Conservation (phyloP, 2,113 vertebrate species). For the Poeciliopsis occidentalis region DNA sequence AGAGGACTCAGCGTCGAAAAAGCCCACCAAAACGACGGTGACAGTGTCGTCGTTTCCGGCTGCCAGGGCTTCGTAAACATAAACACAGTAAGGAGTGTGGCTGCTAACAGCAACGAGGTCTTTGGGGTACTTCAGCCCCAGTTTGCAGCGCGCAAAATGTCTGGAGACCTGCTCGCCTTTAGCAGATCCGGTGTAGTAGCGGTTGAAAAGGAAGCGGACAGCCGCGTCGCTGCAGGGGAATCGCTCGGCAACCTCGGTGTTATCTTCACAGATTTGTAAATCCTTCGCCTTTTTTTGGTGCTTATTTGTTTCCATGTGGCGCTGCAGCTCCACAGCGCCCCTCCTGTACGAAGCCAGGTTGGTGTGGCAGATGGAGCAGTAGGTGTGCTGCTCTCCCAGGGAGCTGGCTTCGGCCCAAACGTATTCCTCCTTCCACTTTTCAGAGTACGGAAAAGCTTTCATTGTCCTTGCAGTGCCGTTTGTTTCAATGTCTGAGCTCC, state of each 20-base stretch:
- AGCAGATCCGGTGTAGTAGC: slow-evolving; percentile 35
- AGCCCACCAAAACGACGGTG: slow-evolving; percentile 73
- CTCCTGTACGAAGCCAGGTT: slow-evolving; percentile 49
- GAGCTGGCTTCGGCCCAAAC: slow-evolving; percentile 66
- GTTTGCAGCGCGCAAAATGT: slow-evolving; percentile 44
- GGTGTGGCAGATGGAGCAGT: slow-evolving; percentile 66
- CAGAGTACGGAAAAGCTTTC: slow-evolving; percentile 30
- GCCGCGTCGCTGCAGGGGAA: slow-evolving; percentile 58
- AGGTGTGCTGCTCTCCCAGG: slow-evolving; percentile 62
- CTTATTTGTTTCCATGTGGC: slow-evolving; percentile 59
- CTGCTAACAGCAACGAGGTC: slow-evolving; percentile 61
- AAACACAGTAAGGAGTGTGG: slow-evolving; percentile 76
- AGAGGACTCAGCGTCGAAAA: slow-evolving; percentile 66
- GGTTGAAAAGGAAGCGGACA: slow-evolving; percentile 66
- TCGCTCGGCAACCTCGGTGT: neutral
- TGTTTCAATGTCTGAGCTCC: slow-evolving; percentile 30
- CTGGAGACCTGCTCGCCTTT: slow-evolving; percentile 25
- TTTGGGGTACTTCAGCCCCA: slow-evolving; percentile 66
- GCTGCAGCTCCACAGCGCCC: slow-evolving; percentile 60
- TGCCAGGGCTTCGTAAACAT: slow-evolving; percentile 67
- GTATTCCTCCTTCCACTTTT: slow-evolving; percentile 67
- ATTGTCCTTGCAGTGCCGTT: neutral
- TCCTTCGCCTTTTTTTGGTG: slow-evolving; percentile 39
- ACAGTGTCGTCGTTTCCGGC: slow-evolving; percentile 34
- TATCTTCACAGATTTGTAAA: accelerated